Evolutionary conservation across 2,113 vertebrate species (phyloP), one percentile per base, ranked within the genome.

Genomic region (Gadus macrocephalus): DNA sequence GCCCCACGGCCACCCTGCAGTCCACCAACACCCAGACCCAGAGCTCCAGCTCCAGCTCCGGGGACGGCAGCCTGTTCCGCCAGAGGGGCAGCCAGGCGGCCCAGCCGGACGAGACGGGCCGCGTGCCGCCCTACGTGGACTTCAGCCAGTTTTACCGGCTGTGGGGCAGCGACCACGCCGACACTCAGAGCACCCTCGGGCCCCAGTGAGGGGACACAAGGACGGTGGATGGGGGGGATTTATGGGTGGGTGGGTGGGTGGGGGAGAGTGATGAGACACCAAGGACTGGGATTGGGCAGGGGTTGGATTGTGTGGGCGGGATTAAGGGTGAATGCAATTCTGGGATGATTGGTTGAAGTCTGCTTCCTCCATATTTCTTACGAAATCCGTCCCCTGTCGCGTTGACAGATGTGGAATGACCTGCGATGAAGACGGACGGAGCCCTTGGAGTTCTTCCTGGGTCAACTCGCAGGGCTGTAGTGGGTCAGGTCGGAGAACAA

Each of bases 1-100:
- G 97, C 81, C 97, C 97, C 27, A 97, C 95, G 0, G 91, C 95
- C 83, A 99, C 97, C 0, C 94, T 98, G 42, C 97, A 98, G 90
- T 98, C 97, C 4, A 96, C 95, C 85, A 96, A 94, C 85, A 98
- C 96, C 66, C 96, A 95, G 81, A 98, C 96, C 0, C 96, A 98
- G 88, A 98, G 96, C 0, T 97, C 97, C 91, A 99, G 96, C 83
- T 98, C 97, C 91, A 97, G 95, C 90, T 98, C 96, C 0, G 97
- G 96, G 53, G 97, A 96, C 0, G 96, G 97, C 5, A 95, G 95
- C 73, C 93, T 99, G 38, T 99, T 99, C 85, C 94, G 96, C 22
- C 96, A 96, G 71, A 89, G 95, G 3, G 95, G 95, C 0, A 92
- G 93, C 42, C 95, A 96, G 88, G 95, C 95, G 0, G 95, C 95